Evolutionary conservation across 2,888 invertebrate genomes (phyloP).

Genomic region (Idaea biselata): DNA sequence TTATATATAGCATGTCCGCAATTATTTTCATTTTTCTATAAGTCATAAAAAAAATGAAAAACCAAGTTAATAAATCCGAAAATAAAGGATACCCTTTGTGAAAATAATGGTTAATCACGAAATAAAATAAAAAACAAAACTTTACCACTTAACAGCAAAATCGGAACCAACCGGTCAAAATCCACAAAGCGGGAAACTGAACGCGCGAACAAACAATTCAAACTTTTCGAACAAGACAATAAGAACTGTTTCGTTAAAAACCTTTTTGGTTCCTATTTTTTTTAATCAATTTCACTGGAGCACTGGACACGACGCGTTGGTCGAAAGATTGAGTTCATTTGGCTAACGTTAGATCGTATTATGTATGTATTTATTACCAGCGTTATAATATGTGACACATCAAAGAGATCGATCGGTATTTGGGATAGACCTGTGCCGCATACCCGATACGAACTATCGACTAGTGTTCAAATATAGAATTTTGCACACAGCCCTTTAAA

Average conservation of each 20-base stretch:
- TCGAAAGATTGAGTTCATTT: slow-evolving; percentile 71
- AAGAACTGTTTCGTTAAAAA: slow-evolving; percentile 31
- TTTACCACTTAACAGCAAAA: slow-evolving; percentile 55
- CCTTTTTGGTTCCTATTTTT: slow-evolving; percentile 22
- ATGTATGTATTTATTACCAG: slow-evolving; percentile 77
- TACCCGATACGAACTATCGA: slow-evolving; percentile 33
- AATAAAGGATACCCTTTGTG: no score
- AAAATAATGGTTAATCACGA: slow-evolving; percentile 18
- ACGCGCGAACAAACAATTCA: slow-evolving; percentile 53
- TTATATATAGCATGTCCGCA: no score
- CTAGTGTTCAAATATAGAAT: slow-evolving; percentile 27
- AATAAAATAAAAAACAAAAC: slow-evolving; percentile 31
- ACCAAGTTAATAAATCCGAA: no score
- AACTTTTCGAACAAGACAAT: slow-evolving; percentile 46
- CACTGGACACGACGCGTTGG: slow-evolving; percentile 68
- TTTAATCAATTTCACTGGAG: slow-evolving; percentile 46
- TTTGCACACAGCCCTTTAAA: slow-evolving; percentile 32
- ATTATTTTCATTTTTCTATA: no score
- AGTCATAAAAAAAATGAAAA: no score
- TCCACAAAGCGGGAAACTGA: slow-evolving; percentile 42
- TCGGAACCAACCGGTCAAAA: slow-evolving; percentile 38
- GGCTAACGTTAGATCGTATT: slow-evolving; percentile 65
- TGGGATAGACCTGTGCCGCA: slow-evolving; percentile 52
- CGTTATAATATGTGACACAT: slow-evolving; percentile 67
- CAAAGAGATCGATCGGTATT: slow-evolving; percentile 74